These are phyloP conservation scores for Toxotes chatareus DNA, from an alignment of 2,113 vertebrate genomes.

Conservation along the genomic window DNA sequence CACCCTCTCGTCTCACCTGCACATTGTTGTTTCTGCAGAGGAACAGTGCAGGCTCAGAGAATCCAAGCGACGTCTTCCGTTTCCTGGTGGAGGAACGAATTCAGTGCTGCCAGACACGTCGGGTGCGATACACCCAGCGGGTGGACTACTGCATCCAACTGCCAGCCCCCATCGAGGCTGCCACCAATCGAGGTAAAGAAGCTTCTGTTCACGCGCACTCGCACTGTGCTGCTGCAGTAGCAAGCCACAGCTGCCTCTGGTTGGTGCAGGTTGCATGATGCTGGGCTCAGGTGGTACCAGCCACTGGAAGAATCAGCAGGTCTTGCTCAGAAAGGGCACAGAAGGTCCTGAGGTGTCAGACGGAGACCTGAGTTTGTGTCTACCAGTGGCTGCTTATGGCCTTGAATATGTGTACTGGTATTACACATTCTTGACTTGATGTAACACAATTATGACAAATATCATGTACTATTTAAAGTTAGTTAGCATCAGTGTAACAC, in stretches of 20 bases:
- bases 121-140: slow-evolving; percentile 93
- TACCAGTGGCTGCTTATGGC: neutral
- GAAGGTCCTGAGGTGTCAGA: slow-evolving; percentile 11
- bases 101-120: slow-evolving; percentile 95
- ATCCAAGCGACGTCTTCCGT: slow-evolving; percentile 95
- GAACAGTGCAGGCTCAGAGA: slow-evolving; percentile 92
- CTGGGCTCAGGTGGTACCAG: slow-evolving; percentile 32
- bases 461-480: neutral
- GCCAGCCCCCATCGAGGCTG: slow-evolving; percentile 92
- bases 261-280: slow-evolving; percentile 6
- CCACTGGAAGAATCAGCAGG: slow-evolving; percentile 20
- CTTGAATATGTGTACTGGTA: neutral
- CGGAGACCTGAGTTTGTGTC: neutral
- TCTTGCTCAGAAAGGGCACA: slow-evolving; percentile 8
- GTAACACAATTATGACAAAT: neutral
- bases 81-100: slow-evolving; percentile 96
- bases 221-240: neutral
- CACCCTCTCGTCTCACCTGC: neutral
- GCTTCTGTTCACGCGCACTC: neutral
- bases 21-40: slow-evolving; percentile 83
- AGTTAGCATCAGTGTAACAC: no score
- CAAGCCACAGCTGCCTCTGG: slow-evolving; percentile 6
- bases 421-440: neutral
- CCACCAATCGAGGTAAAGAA: slow-evolving; percentile 92
- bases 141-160: slow-evolving; percentile 97